phyloP scores from a whole-genome alignment of 2,888 invertebrate genomes.

The Acholoe squamosa region DNA sequence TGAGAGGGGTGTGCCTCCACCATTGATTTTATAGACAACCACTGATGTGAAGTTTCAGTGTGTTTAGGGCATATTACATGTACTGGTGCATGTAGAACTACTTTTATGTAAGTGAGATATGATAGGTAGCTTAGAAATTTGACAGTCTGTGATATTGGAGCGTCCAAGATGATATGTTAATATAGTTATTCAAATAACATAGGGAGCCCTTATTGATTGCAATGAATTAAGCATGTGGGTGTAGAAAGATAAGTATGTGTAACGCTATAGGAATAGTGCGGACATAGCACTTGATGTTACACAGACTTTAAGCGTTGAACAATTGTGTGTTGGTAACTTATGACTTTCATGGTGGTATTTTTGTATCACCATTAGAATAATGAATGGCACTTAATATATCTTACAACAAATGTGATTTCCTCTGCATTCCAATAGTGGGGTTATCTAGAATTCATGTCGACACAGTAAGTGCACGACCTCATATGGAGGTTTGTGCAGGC shows the following conservation, averaged over 20 bases:
- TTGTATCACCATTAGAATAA: background rate
- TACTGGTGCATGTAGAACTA: background rate
- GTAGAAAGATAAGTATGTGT: background rate
- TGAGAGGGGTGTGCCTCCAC: too few relatives aligned
- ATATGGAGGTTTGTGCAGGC: background rate
- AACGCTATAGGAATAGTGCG: background rate
- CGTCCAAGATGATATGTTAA: background rate
- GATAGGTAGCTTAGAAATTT: conserved; percentile 24
- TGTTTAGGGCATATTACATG: background rate
- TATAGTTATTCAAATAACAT: background rate
- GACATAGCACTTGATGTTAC: background rate
- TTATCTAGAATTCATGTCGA: background rate
- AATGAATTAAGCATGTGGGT: background rate
- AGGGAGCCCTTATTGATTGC: background rate
- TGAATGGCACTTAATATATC: background rate
- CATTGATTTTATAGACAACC: background rate
- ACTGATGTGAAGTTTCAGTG: too few relatives aligned
- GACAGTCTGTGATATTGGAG: conserved; percentile 35
- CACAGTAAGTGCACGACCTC: background rate
- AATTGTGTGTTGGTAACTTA: background rate
- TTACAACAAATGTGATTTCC: conserved; percentile 3
- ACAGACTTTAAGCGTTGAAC: background rate
- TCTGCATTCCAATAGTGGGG: conserved; percentile 26
- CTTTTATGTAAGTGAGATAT: conserved; percentile 8
- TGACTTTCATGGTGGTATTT: background rate